A percentile compares a stretch with the other conserved stretches of the same genome.
Conservation (phyloP, 2,797 vertebrate genomes). For the Florisuga fusca region DNA sequence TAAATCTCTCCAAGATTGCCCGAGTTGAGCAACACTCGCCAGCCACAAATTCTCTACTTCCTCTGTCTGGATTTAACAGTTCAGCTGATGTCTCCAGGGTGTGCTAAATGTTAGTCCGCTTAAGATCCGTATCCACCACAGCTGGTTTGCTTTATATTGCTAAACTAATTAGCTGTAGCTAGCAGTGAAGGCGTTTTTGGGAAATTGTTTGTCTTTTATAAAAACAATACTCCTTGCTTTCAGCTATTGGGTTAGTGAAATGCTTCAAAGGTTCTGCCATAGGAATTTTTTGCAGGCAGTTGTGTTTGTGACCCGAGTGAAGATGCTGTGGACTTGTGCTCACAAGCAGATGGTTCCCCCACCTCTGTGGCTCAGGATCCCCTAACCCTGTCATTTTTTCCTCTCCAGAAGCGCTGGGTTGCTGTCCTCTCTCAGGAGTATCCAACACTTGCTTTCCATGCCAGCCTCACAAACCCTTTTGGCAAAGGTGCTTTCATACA, state of each 20-base stretch:
- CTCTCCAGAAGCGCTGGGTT: slow-evolving; percentile 93
- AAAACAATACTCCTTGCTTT: slow-evolving; percentile 54
- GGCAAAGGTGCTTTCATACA: slow-evolving; percentile 98
- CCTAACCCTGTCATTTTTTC: background rate
- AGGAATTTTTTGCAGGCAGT: background rate
- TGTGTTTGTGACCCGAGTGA: slow-evolving; percentile 14
- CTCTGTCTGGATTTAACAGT: slow-evolving; percentile 18
- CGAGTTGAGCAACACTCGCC: background rate
- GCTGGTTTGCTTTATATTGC: slow-evolving; percentile 55
- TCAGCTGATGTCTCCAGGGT: slow-evolving; percentile 18
- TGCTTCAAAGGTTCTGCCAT: slow-evolving; percentile 47
- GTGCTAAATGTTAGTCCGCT: background rate
- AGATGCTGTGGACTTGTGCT: background rate
- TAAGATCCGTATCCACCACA: slow-evolving; percentile 20
- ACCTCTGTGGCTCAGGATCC: no score
- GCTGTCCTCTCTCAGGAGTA: slow-evolving; percentile 94
- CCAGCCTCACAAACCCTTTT: slow-evolving; percentile 97
- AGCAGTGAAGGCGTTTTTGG: slow-evolving; percentile 49
- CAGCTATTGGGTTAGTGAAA: slow-evolving; percentile 46
- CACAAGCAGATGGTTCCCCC: background rate
- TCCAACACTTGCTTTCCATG: slow-evolving; percentile 96
- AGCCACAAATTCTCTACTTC: slow-evolving; percentile 38
- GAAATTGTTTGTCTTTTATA: slow-evolving; percentile 55
- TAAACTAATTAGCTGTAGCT: slow-evolving; percentile 60
- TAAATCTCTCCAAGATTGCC: slow-evolving; percentile 12